These are phyloP conservation scores for Sorex maritimensis DNA, from an alignment of 2,797 vertebrate species.

Conservation along the genomic window DNA sequence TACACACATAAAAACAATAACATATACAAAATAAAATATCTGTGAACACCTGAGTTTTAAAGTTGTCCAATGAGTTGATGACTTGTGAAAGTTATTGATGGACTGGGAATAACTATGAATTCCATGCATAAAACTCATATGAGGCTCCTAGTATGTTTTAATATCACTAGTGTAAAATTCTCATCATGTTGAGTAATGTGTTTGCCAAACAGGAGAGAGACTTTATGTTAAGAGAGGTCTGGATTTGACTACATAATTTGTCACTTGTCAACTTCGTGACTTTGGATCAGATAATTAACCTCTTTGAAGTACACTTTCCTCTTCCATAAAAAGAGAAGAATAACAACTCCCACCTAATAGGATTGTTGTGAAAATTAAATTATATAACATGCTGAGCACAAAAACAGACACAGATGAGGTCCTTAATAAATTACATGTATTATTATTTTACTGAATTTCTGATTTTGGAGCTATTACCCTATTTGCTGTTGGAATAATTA, in stretches of 20 bases:
- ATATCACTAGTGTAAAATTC: conserved; percentile 2
- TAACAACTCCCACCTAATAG: not conserved
- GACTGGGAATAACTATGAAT: not conserved
- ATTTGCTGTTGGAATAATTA: too few species aligned
- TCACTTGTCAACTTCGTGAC: not conserved
- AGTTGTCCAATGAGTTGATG: not conserved
- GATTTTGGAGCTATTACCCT: too few species aligned
- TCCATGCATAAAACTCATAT: not conserved
- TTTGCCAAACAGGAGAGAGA: not conserved
- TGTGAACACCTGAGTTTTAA: not conserved
- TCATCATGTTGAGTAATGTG: not conserved
- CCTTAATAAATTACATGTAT: too few species aligned
- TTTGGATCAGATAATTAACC: conserved; percentile 5
- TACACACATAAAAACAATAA: too few species aligned
- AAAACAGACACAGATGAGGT: too few species aligned
- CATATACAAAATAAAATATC: not conserved
- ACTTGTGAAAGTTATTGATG: conserved; percentile 21
- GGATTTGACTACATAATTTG: not conserved
- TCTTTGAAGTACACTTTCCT: not conserved
- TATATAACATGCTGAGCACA: too few species aligned
- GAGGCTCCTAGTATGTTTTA: not conserved
- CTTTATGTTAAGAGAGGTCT: not conserved
- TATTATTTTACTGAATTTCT: too few species aligned
- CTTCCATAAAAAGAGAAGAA: conserved; percentile 4
- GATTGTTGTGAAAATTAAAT: too few species aligned